Evolutionary conservation across 2,888 invertebrate genomes (phyloP).

Genomic region (Celastrina argiolus): DNA sequence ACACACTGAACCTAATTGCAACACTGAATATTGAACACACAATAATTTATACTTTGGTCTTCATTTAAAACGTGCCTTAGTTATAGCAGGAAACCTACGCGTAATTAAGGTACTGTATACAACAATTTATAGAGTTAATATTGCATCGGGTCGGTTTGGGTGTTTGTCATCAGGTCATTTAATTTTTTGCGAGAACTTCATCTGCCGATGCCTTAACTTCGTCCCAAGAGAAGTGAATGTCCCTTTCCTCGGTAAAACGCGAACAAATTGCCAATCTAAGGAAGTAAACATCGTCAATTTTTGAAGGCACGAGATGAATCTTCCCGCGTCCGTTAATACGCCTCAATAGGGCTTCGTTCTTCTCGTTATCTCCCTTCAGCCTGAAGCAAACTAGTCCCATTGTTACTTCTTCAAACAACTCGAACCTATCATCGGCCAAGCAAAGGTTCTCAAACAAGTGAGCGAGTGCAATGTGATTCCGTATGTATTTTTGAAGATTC

Average conservation of each 20-base stretch:
- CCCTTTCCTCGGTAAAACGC: slow-evolving; percentile 86
- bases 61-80: background rate
- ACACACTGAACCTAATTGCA: background rate
- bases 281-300: slow-evolving; percentile 90
- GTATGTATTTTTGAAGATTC: slow-evolving; percentile 90
- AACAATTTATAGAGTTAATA: background rate
- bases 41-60: background rate
- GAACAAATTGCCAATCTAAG: slow-evolving; percentile 94
- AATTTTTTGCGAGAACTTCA: slow-evolving; percentile 72
- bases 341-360: slow-evolving; percentile 88
- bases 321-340: slow-evolving; percentile 92
- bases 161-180: slow-evolving; percentile 15
- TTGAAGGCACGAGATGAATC: slow-evolving; percentile 95
- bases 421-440: slow-evolving; percentile 87
- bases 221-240: slow-evolving; percentile 91
- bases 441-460: slow-evolving; percentile 91
- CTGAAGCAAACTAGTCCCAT: slow-evolving; percentile 98
- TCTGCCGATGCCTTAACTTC: slow-evolving; percentile 88
- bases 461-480: slow-evolving; percentile 91
- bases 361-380: slow-evolving; percentile 89
- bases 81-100: background rate
- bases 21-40: background rate
- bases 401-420: slow-evolving; percentile 91
- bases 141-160: background rate
- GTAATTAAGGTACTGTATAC: background rate